phyloP scores from a whole-genome alignment of 2,797 vertebrate genomes.

The Enteromius treurensis region DNA sequence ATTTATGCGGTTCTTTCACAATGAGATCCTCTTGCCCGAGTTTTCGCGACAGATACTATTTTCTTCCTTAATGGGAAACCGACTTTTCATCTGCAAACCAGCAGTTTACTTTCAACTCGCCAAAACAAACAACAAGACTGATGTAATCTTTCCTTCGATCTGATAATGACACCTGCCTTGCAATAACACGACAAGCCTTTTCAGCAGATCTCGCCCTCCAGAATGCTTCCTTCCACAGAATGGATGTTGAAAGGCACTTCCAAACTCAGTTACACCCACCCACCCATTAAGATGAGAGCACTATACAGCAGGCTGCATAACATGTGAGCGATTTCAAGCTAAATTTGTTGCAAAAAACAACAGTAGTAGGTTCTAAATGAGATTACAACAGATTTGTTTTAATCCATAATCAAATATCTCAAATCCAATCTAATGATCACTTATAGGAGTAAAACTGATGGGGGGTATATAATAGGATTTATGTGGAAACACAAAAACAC shows the following conservation, averaged over 20 bases:
- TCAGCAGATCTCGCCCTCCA: constrained; percentile 63
- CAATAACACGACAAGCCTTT: constrained; percentile 72
- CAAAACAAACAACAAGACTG: constrained; percentile 75
- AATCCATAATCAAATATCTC: not conserved
- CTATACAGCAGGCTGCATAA: not conserved
- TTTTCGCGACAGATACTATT: not conserved
- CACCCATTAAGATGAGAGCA: not conserved
- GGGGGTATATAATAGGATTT: not conserved
- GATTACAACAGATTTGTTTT: not conserved
- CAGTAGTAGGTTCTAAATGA: constrained; percentile 21
- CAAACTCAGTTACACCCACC: constrained; percentile 51
- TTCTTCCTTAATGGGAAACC: constrained; percentile 1
- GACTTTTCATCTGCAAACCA: constrained; percentile 44
- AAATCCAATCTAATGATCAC: not conserved
- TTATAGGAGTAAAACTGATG: not conserved
- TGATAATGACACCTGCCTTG: constrained; percentile 74
- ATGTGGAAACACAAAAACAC: not conserved
- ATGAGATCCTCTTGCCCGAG: constrained; percentile 47
- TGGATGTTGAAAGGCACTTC: constrained; percentile 61
- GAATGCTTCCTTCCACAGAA: constrained; percentile 67
- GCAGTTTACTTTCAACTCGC: constrained; percentile 70
- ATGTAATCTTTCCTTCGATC: constrained; percentile 70
- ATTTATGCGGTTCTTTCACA: not conserved
- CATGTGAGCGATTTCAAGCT: not conserved
- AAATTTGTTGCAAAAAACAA: constrained; percentile 30